Conservation (phyloP, 2,888 invertebrate species). For the Hypselothyrea guttata region DNA sequence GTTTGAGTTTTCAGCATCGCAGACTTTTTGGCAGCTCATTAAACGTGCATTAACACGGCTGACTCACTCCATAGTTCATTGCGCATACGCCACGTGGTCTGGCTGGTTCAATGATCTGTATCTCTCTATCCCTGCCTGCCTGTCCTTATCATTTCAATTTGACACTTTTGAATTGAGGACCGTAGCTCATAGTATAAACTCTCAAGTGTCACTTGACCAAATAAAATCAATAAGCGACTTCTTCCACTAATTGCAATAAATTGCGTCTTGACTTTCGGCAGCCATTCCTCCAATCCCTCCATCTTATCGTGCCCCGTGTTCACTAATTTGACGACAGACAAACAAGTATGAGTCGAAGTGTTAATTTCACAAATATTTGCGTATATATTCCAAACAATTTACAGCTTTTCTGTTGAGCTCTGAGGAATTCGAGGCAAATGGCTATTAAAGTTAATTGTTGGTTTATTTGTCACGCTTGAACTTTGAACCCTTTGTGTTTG, state of each 20-base stretch:
- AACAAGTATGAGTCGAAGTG: conserved; percentile 54
- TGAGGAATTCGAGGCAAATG: conserved; percentile 29
- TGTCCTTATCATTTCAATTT: conserved; percentile 30
- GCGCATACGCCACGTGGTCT: conserved; percentile 12
- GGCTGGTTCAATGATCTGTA: conserved; percentile 37
- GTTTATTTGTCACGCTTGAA: conserved; percentile 74
- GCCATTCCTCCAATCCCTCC: conserved; percentile 13
- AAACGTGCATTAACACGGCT: conserved; percentile 29
- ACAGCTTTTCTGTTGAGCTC: conserved; percentile 4
- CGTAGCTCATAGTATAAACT: conserved; percentile 43
- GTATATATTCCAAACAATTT: conserved; percentile 14
- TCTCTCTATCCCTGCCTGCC: not conserved
- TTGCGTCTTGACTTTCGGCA: conserved; percentile 41
- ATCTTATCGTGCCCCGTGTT: conserved; percentile 17
- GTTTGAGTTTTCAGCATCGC: conserved; percentile 50
- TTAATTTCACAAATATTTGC: conserved; percentile 68
- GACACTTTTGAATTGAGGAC: conserved; percentile 18
- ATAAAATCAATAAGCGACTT: conserved; percentile 64
- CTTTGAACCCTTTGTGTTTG: conserved; percentile 64
- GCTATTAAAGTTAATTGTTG: conserved; percentile 68
- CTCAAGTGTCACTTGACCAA: conserved; percentile 58
- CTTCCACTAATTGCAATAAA: conserved; percentile 69
- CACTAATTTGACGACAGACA: conserved; percentile 39
- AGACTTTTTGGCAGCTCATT: conserved; percentile 49
- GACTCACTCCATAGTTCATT: conserved; percentile 31